Percentiles rank a stretch among this genome's conserved stretches.
phyloP scores from a whole-genome alignment of 2,888 invertebrate species.

The Leptura quadrifasciata region DNA sequence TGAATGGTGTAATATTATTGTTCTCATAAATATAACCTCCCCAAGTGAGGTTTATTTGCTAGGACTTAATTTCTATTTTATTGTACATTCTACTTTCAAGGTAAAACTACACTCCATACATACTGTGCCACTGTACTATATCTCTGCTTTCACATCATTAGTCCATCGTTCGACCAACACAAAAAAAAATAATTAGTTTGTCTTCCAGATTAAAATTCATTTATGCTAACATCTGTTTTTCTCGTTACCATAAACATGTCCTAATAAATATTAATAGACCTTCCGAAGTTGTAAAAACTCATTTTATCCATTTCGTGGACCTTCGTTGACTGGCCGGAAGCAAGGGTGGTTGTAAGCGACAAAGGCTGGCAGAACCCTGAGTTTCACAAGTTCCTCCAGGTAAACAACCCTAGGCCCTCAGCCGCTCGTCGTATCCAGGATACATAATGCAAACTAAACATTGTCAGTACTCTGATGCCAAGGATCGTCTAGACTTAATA shows the following conservation, averaged over 20 bases:
- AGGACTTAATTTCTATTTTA: too few species aligned
- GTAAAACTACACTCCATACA: too few species aligned
- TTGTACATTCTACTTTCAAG: too few species aligned
- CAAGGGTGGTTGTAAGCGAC: background rate
- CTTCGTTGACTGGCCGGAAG: background rate
- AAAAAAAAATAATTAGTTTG: background rate
- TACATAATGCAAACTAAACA: conserved; percentile 42
- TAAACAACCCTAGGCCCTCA: conserved; percentile 32
- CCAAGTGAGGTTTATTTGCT: too few species aligned
- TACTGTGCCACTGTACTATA: too few species aligned
- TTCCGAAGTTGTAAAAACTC: background rate
- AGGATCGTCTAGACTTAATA: conserved; percentile 11
- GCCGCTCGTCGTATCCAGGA: conserved; percentile 23
- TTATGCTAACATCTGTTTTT: background rate
- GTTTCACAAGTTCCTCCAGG: conserved; percentile 26
- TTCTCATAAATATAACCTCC: too few species aligned
- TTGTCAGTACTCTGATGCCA: conserved; percentile 15
- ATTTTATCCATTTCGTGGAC: background rate
- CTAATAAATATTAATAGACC: background rate
- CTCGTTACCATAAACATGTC: background rate
- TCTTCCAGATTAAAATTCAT: background rate
- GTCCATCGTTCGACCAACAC: too few species aligned
- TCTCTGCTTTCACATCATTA: too few species aligned
- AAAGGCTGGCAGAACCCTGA: background rate
- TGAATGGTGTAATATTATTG: too few species aligned